Evolutionary conservation across 2,797 vertebrate genomes (phyloP).

Genomic region (Spondyliosoma cantharus): DNA sequence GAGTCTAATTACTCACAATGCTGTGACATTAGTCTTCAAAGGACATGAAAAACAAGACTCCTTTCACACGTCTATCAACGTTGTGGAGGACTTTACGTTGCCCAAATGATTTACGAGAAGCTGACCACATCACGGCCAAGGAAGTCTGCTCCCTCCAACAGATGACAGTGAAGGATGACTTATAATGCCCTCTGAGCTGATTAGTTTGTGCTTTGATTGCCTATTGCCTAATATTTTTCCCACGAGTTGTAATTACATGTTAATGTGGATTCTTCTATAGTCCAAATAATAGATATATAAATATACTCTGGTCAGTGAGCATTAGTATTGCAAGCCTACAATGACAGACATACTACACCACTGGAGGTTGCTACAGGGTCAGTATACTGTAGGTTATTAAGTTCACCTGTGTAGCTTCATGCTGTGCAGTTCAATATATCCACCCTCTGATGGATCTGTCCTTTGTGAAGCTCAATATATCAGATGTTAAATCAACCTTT

Average conservation of each 20-base stretch:
- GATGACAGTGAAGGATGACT: constrained; percentile 64
- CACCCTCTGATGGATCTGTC: neutral
- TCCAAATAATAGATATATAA: neutral
- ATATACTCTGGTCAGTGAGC: neutral
- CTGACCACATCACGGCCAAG: constrained; percentile 67
- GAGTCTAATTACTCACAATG: constrained; percentile 76
- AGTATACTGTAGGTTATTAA: neutral
- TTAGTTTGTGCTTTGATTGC: constrained; percentile 44
- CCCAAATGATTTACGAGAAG: constrained; percentile 75
- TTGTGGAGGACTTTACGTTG: constrained; percentile 63
- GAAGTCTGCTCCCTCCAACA: constrained; percentile 61
- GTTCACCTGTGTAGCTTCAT: neutral
- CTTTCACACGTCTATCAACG: constrained; percentile 78
- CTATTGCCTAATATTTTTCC: constrained; percentile 52
- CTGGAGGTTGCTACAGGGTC: neutral
- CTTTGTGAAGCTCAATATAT: constrained; percentile 2
- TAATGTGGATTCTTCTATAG: neutral
- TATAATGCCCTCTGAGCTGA: constrained; percentile 41
- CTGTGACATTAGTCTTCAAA: constrained; percentile 78
- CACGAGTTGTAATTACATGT: constrained; percentile 25
- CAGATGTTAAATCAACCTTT: neutral
- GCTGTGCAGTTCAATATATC: neutral
- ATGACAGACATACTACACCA: neutral
- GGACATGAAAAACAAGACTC: constrained; percentile 68
- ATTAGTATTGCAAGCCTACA: neutral